A percentile compares a stretch with the other conserved stretches of the same genome.
Conservation (phyloP, 2,888 invertebrate genomes). For the Ophioninae sp. region DNA sequence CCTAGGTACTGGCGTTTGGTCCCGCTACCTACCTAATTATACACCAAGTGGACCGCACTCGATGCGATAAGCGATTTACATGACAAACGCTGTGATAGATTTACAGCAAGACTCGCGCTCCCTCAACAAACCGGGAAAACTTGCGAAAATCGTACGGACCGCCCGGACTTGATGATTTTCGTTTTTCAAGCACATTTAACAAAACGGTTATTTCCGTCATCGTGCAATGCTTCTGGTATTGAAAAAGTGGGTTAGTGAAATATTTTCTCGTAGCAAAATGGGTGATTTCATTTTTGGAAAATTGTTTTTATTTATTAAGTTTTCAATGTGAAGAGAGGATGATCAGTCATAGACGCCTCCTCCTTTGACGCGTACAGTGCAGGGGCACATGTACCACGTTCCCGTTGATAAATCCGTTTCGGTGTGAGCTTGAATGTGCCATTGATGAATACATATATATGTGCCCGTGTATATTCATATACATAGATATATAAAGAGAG, state of each 20-base stretch:
- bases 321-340: constrained; percentile 23
- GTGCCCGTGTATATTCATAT: constrained; percentile 57
- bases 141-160: constrained; percentile 18
- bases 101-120: constrained; percentile 70
- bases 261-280: too few species aligned
- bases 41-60: constrained; percentile 76
- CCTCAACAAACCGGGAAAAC: constrained; percentile 15
- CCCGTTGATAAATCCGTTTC: constrained; percentile 79
- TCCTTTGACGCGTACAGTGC: constrained; percentile 8
- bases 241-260: too few species aligned
- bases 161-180: too few species aligned
- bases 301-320: neutral
- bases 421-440: constrained; percentile 77
- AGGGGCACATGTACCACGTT: constrained; percentile 57
- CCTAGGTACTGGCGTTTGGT: constrained; percentile 26
- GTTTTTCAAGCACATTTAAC: too few species aligned
- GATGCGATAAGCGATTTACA: constrained; percentile 80
- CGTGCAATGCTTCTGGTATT: too few species aligned
- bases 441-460: constrained; percentile 72
- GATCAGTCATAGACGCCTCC: constrained; percentile 55
- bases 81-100: constrained; percentile 77
- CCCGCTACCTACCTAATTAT: constrained; percentile 78
- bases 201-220: too few species aligned
- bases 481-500: constrained; percentile 66
- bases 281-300: too few species aligned